Conservation (phyloP, 2,888 invertebrate species). For the Tetropium fuscum region DNA sequence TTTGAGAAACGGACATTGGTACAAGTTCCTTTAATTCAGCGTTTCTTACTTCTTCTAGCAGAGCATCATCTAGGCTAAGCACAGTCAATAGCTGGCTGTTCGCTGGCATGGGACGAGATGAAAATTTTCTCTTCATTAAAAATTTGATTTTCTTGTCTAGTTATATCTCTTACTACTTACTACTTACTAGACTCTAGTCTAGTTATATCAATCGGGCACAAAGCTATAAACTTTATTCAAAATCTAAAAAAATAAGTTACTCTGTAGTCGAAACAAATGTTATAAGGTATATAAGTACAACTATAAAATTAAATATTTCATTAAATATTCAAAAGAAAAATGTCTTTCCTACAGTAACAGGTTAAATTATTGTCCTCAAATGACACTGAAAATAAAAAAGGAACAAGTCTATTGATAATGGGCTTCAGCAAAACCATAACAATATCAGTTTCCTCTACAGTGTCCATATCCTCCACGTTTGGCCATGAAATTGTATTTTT, state of each 20-base stretch:
- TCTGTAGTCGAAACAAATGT: conserved; percentile 6
- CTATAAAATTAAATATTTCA: conserved; percentile 2
- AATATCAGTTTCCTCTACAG: conserved; percentile 33
- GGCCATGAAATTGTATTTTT: conserved; percentile 31
- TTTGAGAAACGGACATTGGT: too few relatives aligned
- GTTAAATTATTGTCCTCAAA: conserved; percentile 12
- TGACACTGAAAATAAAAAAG: conserved; percentile 19
- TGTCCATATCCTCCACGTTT: conserved; percentile 21
- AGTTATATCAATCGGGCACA: background rate
- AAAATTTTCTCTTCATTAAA: too few relatives aligned
- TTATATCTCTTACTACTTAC: too few relatives aligned
- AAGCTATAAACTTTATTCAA: conserved; percentile 12
- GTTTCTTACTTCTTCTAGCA: too few relatives aligned
- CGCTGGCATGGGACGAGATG: too few relatives aligned
- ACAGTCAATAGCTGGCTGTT: too few relatives aligned
- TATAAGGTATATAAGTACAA: conserved; percentile 1
- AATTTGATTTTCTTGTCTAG: too few relatives aligned
- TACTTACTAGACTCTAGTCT: too few relatives aligned
- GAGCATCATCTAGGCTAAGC: too few relatives aligned
- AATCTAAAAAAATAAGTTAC: background rate
- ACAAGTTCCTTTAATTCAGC: too few relatives aligned
- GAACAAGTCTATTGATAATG: conserved; percentile 29
- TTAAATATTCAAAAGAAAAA: conserved; percentile 2
- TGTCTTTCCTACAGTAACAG: background rate
- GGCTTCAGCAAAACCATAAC: conserved; percentile 36